A percentile compares a stretch with the other conserved stretches of the same genome.
phyloP scores from a whole-genome alignment of 2,797 vertebrate genomes.

The Spheniscus humboldti region DNA sequence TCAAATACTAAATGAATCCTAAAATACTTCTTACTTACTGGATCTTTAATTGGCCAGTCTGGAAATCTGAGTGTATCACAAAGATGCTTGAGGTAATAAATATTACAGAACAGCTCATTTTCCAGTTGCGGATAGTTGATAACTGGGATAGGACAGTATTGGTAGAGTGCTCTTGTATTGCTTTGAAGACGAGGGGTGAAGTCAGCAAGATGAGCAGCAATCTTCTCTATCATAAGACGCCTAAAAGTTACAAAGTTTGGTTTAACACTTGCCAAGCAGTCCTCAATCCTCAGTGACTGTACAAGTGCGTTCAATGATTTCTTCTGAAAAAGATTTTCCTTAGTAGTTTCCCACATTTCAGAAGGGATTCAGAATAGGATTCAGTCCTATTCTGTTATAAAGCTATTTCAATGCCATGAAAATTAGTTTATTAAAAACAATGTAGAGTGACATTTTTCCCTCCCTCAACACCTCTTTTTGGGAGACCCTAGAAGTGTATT shows the following conservation, averaged over 20 bases:
- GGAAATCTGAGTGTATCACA: conserved; percentile 93
- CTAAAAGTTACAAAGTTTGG: conserved; percentile 70
- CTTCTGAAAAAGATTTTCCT: background rate
- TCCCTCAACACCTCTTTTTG: background rate
- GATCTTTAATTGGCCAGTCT: conserved; percentile 95
- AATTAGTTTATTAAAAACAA: background rate
- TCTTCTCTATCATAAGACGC: conserved; percentile 98
- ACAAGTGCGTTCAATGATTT: background rate
- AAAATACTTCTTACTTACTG: conserved; percentile 77
- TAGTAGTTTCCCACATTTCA: background rate
- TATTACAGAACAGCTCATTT: conserved; percentile 97
- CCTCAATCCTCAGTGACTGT: background rate
- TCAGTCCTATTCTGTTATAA: background rate
- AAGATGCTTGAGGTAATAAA: conserved; percentile 99
- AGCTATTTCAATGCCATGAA: background rate
- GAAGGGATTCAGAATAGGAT: background rate
- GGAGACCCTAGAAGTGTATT: background rate
- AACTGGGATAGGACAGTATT: conserved; percentile 95
- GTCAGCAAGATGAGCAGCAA: conserved; percentile 95
- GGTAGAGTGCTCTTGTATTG: conserved; percentile 96
- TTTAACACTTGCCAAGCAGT: background rate
- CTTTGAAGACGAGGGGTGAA: conserved; percentile 97
- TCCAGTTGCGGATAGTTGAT: conserved; percentile 97
- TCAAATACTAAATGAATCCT: background rate
- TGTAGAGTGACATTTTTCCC: background rate